Conservation (phyloP, 2,113 vertebrate genomes). For the Emydocephalus ijimae region DNA sequence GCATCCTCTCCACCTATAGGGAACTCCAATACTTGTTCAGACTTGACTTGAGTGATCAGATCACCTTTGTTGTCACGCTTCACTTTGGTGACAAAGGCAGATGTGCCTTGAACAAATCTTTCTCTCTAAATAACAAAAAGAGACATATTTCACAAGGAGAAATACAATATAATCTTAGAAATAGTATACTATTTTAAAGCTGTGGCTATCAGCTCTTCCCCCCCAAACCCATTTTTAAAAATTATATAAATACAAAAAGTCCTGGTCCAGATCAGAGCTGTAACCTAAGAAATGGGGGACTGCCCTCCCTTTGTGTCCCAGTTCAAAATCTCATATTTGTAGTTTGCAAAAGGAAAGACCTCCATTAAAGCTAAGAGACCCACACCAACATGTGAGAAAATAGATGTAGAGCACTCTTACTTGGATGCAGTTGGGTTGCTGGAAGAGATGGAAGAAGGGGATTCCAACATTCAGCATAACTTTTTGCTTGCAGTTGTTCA, state of each 20-base stretch:
- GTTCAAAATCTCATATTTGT: neutral
- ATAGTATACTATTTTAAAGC: neutral
- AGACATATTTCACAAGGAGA: neutral
- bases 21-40: slow-evolving; percentile 75
- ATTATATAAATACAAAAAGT: neutral
- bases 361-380: neutral
- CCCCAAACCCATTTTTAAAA: neutral
- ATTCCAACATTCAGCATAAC: slow-evolving; percentile 67
- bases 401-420: slow-evolving; percentile 39
- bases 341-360: neutral
- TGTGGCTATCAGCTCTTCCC: neutral
- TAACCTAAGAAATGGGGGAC: neutral
- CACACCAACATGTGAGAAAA: neutral
- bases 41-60: slow-evolving; percentile 70
- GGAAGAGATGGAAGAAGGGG: slow-evolving; percentile 65
- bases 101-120: slow-evolving; percentile 71
- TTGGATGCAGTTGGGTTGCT: slow-evolving; percentile 57
- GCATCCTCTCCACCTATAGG: slow-evolving; percentile 70
- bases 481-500: slow-evolving; percentile 78
- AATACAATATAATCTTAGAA: rapidly evolving
- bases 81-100: slow-evolving; percentile 71
- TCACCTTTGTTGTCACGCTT: slow-evolving; percentile 64
- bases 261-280: neutral
- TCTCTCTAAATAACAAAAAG: slow-evolving; percentile 58
- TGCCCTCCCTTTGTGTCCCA: neutral